Evolutionary conservation across 2,797 vertebrate genomes (phyloP), one percentile per base, ranked within the genome.

Genomic region (Manis javanica): DNA sequence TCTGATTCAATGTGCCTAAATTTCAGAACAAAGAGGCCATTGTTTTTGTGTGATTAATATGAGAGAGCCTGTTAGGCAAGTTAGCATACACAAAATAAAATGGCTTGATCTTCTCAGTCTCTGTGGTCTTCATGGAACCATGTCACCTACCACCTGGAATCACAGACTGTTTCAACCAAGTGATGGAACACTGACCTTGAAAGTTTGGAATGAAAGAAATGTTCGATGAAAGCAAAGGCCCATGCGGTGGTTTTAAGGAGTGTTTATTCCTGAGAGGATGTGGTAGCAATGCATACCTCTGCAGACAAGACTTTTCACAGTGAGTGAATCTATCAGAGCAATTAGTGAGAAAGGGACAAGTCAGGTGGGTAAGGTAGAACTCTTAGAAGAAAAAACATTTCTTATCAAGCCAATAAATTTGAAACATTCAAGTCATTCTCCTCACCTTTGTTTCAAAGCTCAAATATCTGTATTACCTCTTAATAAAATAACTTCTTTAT

Each of bases 401-500:
- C 10, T 2, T 19, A 1, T 81, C 46, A 93, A 59, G 16, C 11
- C 57, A 83, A 72, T 5, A 46, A 9, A 16, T 61, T 14, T 59
- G 66, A 74, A 95, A 59, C 24, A 29, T 11, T 63, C 71, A 94
- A 88, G 69, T 7, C 15, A 14, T 55, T 63, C 87, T 95, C 5
- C 96, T 85, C 37, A 82, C 85, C 0, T 97, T 72, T 86, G 59
- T 51, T 82, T 93, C 34, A 55, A 37, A 61, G 81, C 34, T n/a
- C 93, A 96, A 15, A 34, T 34, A 53, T 86, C 14, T 29, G 3
- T 61, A 46, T 61, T 90, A 88, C 64, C 11, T 68, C 11, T 77
- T 69, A 59, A 19, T 19, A 4, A 64, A 49, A 90, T 8, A 46
- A 9, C 26, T 87, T 92, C 75, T 93, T 97, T 87, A 37, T 81